These are phyloP conservation scores for Phyllotreta striolata DNA, from an alignment of 2,888 invertebrate genomes.

Conservation along the genomic window DNA sequence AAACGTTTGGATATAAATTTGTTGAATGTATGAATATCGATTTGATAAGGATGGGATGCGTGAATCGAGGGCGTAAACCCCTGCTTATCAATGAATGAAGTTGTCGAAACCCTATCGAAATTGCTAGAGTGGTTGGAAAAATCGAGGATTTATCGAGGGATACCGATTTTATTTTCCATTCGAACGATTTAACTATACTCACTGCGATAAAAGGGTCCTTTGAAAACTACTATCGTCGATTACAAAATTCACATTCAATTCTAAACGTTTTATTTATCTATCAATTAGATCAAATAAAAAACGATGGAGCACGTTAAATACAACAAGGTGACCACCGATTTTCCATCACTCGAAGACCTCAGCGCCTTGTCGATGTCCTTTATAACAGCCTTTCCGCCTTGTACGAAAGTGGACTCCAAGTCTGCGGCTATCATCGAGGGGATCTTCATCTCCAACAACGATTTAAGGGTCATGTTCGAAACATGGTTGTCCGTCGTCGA, in stretches of 20 bases:
- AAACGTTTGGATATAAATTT: too few relatives aligned
- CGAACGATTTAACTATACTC: slow-evolving; percentile 16
- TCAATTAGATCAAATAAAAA: not conserved
- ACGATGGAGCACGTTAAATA: too few relatives aligned
- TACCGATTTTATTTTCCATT: slow-evolving; percentile 26
- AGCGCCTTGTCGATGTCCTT: not conserved
- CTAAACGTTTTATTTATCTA: not conserved
- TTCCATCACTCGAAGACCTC: not conserved
- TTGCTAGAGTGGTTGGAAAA: slow-evolving; percentile 28
- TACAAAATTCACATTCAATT: not conserved
- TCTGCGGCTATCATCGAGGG: slow-evolving; percentile 9
- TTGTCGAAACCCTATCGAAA: slow-evolving; percentile 31
- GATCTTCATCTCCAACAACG: slow-evolving; percentile 2
- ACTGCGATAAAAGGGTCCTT: slow-evolving; percentile 11
- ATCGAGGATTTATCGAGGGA: slow-evolving; percentile 29
- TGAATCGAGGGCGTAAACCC: slow-evolving; percentile 22
- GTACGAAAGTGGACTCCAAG: not conserved
- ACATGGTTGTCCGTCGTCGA: not conserved
- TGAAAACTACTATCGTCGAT: slow-evolving; percentile 3
- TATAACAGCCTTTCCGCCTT: not conserved
- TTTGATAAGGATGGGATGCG: slow-evolving; percentile 3
- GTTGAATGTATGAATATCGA: not conserved
- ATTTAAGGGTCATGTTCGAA: not conserved
- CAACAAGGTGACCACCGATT: too few relatives aligned
- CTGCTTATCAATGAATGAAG: slow-evolving; percentile 27